Evolutionary conservation across 1,140 invertebrate species (phyloP), one percentile per base, ranked within the genome.

Genomic region (Drosophila willistoni): DNA sequence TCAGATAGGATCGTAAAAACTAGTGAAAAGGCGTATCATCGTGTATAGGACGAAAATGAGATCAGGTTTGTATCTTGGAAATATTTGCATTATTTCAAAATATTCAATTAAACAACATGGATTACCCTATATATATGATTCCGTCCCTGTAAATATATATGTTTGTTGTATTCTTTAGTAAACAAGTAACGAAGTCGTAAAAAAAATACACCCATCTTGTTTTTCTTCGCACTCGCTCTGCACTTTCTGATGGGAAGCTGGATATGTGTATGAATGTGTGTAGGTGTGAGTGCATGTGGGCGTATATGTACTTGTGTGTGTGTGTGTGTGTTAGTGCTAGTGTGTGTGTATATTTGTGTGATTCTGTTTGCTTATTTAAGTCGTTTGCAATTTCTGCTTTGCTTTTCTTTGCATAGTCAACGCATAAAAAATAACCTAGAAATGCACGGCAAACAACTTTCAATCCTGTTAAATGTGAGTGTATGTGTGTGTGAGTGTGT

Each of bases 341-440:
- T 56, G 65, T 67, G 65, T 67, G 12, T 39, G 12, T 13, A 13
- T 68, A 62, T 81, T 47, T 74, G 69, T 62, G 44, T 51, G 44
- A 51, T 65, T 70, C 65, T 86, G 76, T 86, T 87, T 86, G 75
- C 82, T 86, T 86, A 87, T 86, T 86, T 87, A 86, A 86, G 82
- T 86, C 82, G 67, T 87, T 86, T 87, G 83, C 82, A 86, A 87
- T 82, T 87, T 86, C 74, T 85, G 78, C 79, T 78, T 72, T 82
- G 80, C 82, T 86, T 87, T 73, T 77, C 84, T 83, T 87, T 89
- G 80, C 80, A 71, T 70, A 83, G 76, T 56, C 67, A 74, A 87
- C 83, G 79, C 83, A 83, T 87, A 87, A 87, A 87, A 86, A 87
- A 87, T 83, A 89, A 83, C 72, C 77, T 61, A 68, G 63, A 74